Conservation (phyloP, 2,113 vertebrate species). For the Gopherus evgoodei region DNA sequence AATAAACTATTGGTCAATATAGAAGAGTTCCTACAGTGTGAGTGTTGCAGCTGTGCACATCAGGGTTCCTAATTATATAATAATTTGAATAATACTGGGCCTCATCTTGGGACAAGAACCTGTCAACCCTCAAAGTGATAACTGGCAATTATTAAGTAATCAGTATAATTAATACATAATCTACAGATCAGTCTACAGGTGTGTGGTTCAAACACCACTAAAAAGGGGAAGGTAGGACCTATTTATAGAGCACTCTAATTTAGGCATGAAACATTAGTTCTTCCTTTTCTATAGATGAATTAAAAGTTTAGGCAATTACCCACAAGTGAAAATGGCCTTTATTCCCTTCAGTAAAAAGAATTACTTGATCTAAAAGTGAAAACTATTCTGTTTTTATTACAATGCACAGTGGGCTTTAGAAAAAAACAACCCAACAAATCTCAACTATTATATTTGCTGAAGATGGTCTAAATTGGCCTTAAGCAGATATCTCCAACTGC, state of each 20-base stretch:
- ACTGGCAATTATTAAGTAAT: too few relatives aligned
- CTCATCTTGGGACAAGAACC: too few relatives aligned
- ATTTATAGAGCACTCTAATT: neutral
- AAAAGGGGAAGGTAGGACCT: neutral
- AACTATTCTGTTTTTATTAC: neutral
- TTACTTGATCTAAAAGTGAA: neutral
- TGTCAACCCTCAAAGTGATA: too few relatives aligned
- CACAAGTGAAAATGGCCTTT: neutral
- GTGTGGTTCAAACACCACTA: too few relatives aligned
- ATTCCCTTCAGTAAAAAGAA: neutral
- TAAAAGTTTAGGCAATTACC: neutral
- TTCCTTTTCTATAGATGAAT: neutral
- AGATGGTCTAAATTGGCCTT: neutral
- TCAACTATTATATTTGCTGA: neutral
- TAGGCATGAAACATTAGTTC: neutral
- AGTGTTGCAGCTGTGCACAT: too few relatives aligned
- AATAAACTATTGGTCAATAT: too few relatives aligned
- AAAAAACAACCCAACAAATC: neutral
- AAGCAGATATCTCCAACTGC: neutral
- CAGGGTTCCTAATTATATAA: too few relatives aligned
- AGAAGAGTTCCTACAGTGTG: too few relatives aligned
- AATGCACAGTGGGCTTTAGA: neutral
- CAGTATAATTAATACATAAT: too few relatives aligned
- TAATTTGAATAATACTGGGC: too few relatives aligned
- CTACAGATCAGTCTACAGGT: too few relatives aligned